Evolutionary conservation across 2,797 vertebrate species (phyloP), one percentile per base, ranked within the genome.

Genomic region (Eurystomus glaucurus): DNA sequence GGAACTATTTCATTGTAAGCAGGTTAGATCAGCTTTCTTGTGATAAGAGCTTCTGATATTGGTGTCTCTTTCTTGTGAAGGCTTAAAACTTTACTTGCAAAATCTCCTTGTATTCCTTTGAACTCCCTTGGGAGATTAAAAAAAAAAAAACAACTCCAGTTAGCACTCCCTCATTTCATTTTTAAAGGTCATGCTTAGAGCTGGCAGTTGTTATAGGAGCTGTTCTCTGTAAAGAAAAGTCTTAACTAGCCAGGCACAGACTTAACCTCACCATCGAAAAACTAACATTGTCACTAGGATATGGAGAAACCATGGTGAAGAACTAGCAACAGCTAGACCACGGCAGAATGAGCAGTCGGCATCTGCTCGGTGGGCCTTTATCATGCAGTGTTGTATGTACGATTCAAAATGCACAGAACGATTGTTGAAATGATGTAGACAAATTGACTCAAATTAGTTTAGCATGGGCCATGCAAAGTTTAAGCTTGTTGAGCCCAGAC

Each of bases 401-500:
- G 96, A 97, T 89, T 98, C 98, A 95, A 96, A 97, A 97, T 61
- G 96, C 95, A 97, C 96, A 86, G 96, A 50, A 97, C 76, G 97
- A 98, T 98, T 98, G 98, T 98, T 98, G 97, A 94, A 98, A 95
- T 97, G 98, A 98, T 98, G 98, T 98, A 98, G 98, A 99, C 98
- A 98, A 98, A 99, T 98, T 98, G 98, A 98, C 98, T 98, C 98
- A 98, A 98, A 98, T 98, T 98, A 98, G 98, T 98, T 98, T 98
- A 98, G 98, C 98, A 97, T 85, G 97, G 98, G 97, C 98, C 98
- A 93, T 91, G 97, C 97, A 98, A 98, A 98, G 98, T 98, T 98
- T 96, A 98, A 98, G 98, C 96, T 95, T 96, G 97, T 97, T 96
- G 97, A 95, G 95, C 60, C 85, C 91, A 96, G 98, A 96, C 97